Evolutionary conservation across 1,140 invertebrate genomes (phyloP), one percentile per base, ranked within the genome.

Genomic region (Chrysopa pallens): DNA sequence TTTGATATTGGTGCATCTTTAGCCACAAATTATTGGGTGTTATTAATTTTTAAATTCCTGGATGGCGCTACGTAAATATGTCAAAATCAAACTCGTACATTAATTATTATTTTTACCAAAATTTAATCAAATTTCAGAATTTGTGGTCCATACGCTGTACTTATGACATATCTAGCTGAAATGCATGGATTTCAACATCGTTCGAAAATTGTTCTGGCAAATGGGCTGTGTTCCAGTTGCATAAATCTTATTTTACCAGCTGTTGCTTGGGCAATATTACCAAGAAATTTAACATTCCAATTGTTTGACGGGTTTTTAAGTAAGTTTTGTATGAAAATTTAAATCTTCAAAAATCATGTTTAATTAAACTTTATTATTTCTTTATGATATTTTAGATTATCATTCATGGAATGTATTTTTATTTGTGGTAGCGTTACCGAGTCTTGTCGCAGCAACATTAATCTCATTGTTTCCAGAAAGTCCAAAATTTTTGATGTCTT

Each of bases 401-500:
- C 68, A 80, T 55, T 76, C 77, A 1, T 90, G 84, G 84, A 73
- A 84, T 46, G 61, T 88, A 7, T 87, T 80, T 57, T 59, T 88
- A 1, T 62, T 77, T 6, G 46, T 70, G 0, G 70, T 73, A 40
- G 73, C 73, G 0, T 29, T 84, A 28, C 78, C 83, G 5, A 73
- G 73, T 15, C 49, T 86, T 0, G 47, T 78, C 6, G 73, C 74
- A 6, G 72, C 70, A 1, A 38, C 74, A 8, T 58, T 70, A 0
- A 69, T 84, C 38, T 63, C 70, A 37, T 77, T 78, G 48, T 66
- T 85, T 5, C 77, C 81, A 1, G 85, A 89, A 56, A 87, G 80
- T 52, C 84, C 84, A 6, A 86, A 86, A 58, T 88, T 82, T 56
- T 59, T 85, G 0, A 80, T 89, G 72, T 74, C 76, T 0, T 63